Percentiles rank a stretch among this genome's conserved stretches.
phyloP scores from a whole-genome alignment of 2,113 vertebrate genomes.

The Brachyistius frenatus region DNA sequence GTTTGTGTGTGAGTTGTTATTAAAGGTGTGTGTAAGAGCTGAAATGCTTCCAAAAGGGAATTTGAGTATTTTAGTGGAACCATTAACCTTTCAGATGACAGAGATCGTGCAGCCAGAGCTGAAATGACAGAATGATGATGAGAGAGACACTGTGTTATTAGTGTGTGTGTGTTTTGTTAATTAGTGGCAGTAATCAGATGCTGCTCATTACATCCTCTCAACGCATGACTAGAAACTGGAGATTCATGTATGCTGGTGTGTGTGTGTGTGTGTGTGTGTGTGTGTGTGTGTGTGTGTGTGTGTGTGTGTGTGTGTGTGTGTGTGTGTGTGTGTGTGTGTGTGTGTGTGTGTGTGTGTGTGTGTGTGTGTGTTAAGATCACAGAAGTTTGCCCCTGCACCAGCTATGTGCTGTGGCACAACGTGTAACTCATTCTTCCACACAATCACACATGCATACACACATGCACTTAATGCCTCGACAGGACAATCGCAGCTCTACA shows the following conservation, averaged over 20 bases:
- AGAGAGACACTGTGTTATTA: conserved; percentile 21
- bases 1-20: conserved; percentile 30
- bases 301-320: too few species aligned
- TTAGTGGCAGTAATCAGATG: conserved; percentile 92
- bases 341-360: not conserved
- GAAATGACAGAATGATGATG: conserved; percentile 90
- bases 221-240: conserved; percentile 44
- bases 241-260: conserved; percentile 39
- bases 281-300: conserved; percentile 39
- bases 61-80: conserved; percentile 37
- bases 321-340: too few species aligned
- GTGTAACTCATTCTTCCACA: not conserved
- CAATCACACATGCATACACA: not conserved
- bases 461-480: not conserved
- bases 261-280: conserved; percentile 50
- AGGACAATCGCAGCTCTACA: not conserved
- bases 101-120: conserved; percentile 87
- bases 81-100: conserved; percentile 90
- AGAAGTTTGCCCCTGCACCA: not conserved
- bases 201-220: conserved; percentile 87
- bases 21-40: conserved; percentile 26
- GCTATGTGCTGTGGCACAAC: conserved; percentile 4
- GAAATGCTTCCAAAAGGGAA: conserved; percentile 33
- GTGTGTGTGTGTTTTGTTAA: conserved; percentile 82
- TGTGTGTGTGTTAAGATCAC: not conserved